Conservation (phyloP, 1,140 invertebrate species). For the Leptinotarsa lineolata region DNA sequence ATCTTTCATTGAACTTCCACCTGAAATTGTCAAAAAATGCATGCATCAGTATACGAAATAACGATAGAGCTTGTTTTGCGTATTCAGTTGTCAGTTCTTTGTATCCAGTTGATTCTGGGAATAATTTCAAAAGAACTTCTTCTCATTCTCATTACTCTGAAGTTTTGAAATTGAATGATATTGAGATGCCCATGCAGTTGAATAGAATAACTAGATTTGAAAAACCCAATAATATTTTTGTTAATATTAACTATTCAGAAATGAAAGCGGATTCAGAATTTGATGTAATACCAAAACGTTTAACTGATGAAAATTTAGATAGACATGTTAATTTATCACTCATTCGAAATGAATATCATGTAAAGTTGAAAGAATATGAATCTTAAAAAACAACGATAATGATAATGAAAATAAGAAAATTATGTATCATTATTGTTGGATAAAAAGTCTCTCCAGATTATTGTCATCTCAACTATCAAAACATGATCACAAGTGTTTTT, state of each 20-base stretch:
- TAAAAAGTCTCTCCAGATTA: constrained; percentile 50
- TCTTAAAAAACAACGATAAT: too few relatives aligned
- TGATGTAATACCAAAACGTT: constrained; percentile 48
- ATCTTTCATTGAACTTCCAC: too few relatives aligned
- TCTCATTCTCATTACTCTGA: too few relatives aligned
- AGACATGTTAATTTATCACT: constrained; percentile 49
- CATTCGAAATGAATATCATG: constrained; percentile 33
- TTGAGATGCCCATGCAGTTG: too few relatives aligned
- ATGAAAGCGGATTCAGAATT: constrained; percentile 31
- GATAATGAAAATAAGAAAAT: neutral
- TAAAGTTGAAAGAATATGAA: neutral
- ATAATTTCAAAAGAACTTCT: too few relatives aligned
- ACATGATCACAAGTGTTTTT: constrained; percentile 38
- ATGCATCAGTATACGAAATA: too few relatives aligned
- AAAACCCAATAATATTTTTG: constrained; percentile 52
- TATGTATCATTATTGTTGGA: constrained; percentile 49
- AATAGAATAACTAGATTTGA: too few relatives aligned
- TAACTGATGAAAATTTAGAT: constrained; percentile 43
- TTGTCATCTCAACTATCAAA: constrained; percentile 43
- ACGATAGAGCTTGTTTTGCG: too few relatives aligned
- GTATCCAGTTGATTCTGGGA: too few relatives aligned
- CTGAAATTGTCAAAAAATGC: too few relatives aligned
- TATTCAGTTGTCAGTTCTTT: too few relatives aligned
- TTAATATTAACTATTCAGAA: constrained; percentile 46
- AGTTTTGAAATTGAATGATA: too few relatives aligned